Conservation (phyloP, 2,113 vertebrate genomes). For the Xenopus laevis region DNA sequence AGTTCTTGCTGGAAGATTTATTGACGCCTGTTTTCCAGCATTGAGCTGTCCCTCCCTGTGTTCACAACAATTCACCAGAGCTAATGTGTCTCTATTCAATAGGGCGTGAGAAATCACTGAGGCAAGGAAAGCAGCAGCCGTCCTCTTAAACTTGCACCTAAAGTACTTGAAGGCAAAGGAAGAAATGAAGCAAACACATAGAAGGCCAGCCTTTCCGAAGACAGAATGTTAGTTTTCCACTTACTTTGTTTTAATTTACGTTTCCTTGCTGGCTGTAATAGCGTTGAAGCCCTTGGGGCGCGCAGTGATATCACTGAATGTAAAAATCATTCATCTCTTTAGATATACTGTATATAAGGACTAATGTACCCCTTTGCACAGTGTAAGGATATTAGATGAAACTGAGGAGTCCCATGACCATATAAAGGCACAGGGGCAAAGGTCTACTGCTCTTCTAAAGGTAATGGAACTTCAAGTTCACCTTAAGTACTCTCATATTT, state of each 20-base stretch:
- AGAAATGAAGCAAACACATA: constrained; percentile 22
- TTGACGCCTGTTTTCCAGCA: constrained; percentile 46
- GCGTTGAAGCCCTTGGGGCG: too few species aligned
- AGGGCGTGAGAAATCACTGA: constrained; percentile 50
- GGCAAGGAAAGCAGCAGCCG: constrained; percentile 35
- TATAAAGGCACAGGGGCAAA: too few species aligned
- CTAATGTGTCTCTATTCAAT: constrained; percentile 50
- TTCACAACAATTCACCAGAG: constrained; percentile 52
- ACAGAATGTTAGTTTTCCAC: neutral
- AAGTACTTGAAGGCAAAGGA: constrained; percentile 21
- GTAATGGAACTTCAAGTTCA: too few species aligned
- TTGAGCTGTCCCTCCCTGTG: constrained; percentile 30
- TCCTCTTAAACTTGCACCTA: constrained; percentile 33
- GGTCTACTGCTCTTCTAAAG: too few species aligned
- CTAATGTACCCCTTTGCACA: too few species aligned
- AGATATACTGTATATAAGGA: too few species aligned
- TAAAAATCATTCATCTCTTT: neutral
- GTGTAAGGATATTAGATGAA: too few species aligned
- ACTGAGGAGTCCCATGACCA: too few species aligned
- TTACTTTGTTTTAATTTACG: constrained; percentile 1
- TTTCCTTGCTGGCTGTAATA: neutral
- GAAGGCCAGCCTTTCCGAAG: neutral
- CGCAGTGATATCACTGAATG: neutral
- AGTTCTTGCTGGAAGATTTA: constrained; percentile 49
- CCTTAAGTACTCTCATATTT: too few species aligned